Base-by-base conservation (phyloP, 2,797 vertebrate genomes). In the Girardinus metallicus region DNA sequence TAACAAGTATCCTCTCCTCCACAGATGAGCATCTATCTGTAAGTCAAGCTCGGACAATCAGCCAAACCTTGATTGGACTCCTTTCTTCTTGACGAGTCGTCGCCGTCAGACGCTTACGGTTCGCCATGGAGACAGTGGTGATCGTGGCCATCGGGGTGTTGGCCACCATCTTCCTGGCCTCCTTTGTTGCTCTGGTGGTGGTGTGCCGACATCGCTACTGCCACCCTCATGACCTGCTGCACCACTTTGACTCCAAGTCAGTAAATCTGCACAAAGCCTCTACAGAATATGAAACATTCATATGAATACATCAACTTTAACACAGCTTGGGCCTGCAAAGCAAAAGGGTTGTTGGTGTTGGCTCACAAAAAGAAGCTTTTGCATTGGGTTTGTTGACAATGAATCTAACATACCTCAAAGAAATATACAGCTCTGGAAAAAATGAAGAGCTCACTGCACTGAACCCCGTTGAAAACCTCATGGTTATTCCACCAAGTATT, bases 161-260 rank as follows among this genome's bases (percentile, higher is more conserved):
- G 93, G 97, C 97, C 89, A 97, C 98, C 91, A 97, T 99, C 87
- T 99, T 99, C 92, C 95, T 99, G 96, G 98, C 98, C 0, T 99
- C 98, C 1, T 97, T 99, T 2, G 91, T 97, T 80, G 98, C 98
- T 0, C 95, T 99, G 94, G 96, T 99, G 88, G 95, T 98, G 83
- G 97, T 99, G 71, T 99, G 98, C 91, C 91, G 98, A 83, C 98
- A 99, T 76, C 97, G 97, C 16, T 99, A 99, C 93, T 98, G 98
- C 92, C 97, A 95, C 70, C 96, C 97, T 13, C 96, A 97, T 0
- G 90, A 97, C 89, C 96, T 98, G 78, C 94, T 98, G 83, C 96
- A 96, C 90, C 96, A 95, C 87, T 98, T 97, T 0, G 97, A 99
- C 91, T 97, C 97, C 93, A 99, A 97, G 98, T 99, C 92, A 97